phyloP scores from a whole-genome alignment of 92 coral and sea anemone species.

The Metridium senile region DNA sequence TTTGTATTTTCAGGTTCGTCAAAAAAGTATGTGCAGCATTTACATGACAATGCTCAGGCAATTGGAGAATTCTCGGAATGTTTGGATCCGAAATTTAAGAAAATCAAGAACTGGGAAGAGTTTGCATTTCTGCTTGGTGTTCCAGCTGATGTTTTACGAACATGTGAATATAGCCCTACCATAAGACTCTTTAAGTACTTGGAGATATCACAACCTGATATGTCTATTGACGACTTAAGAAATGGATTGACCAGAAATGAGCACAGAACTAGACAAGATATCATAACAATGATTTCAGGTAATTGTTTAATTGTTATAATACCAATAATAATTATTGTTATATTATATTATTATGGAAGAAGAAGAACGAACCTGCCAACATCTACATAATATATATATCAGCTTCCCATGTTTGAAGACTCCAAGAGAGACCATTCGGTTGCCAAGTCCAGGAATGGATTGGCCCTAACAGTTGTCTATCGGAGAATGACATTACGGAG shows the following conservation, averaged over 20 bases:
- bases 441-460: too few relatives aligned
- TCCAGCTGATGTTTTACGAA: background rate
- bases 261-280: background rate
- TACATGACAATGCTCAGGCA: background rate
- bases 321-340: too few relatives aligned
- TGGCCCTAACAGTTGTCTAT: too few relatives aligned
- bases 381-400: too few relatives aligned
- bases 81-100: constrained; percentile 9
- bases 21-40: background rate
- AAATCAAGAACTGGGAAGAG: constrained; percentile 1
- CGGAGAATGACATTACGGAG: too few relatives aligned
- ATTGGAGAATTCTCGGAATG: constrained; percentile 10
- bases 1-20: background rate
- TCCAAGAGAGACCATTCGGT: too few relatives aligned
- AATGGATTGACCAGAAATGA: constrained; percentile 2
- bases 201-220: background rate
- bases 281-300: background rate
- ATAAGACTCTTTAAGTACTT: constrained; percentile 19
- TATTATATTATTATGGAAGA: too few relatives aligned
- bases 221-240: constrained; percentile 6
- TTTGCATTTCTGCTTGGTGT: constrained; percentile 17
- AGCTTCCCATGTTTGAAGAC: too few relatives aligned
- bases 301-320: too few relatives aligned
- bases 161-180: constrained; percentile 22
- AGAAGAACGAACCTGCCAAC: too few relatives aligned